Conservation (phyloP, 2,113 vertebrate species). For the Candoia aspera region DNA sequence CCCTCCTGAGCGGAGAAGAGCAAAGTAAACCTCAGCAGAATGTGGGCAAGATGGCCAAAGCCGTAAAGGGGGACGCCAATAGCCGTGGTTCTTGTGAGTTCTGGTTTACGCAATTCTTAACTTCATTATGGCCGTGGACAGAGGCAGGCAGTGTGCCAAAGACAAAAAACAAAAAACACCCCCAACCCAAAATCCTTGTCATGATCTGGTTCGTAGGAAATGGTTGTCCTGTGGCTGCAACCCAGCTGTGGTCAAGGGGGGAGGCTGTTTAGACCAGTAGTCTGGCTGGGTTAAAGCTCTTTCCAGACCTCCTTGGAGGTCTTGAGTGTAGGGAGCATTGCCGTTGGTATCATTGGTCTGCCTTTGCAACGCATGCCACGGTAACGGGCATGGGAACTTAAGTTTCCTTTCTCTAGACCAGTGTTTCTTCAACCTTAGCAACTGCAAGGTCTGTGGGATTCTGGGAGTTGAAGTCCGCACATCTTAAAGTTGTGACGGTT, state of each 20-base stretch:
- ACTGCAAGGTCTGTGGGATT: too few species aligned
- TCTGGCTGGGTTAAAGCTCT: background rate
- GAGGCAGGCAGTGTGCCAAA: slow-evolving; percentile 40
- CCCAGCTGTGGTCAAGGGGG: background rate
- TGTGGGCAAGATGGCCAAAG: slow-evolving; percentile 78
- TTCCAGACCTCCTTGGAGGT: background rate
- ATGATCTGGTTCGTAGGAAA: background rate
- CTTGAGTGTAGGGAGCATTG: background rate
- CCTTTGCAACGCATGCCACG: too few species aligned
- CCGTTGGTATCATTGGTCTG: too few species aligned
- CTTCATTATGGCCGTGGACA: slow-evolving; percentile 23
- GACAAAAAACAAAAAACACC: background rate
- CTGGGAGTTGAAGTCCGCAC: too few species aligned
- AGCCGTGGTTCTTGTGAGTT: slow-evolving; percentile 77
- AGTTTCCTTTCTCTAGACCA: too few species aligned
- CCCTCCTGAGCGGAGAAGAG: slow-evolving; percentile 92
- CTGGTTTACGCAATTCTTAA: background rate
- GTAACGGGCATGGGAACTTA: too few species aligned
- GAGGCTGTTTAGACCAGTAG: background rate
- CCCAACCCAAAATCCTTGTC: background rate
- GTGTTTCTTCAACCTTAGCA: too few species aligned
- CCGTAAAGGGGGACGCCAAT: slow-evolving; percentile 74
- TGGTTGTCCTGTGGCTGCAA: background rate
- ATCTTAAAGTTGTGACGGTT: too few species aligned
- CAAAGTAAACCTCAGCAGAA: slow-evolving; percentile 79